Conservation (phyloP, 2,888 invertebrate genomes). For the Vesta saturnalis region DNA sequence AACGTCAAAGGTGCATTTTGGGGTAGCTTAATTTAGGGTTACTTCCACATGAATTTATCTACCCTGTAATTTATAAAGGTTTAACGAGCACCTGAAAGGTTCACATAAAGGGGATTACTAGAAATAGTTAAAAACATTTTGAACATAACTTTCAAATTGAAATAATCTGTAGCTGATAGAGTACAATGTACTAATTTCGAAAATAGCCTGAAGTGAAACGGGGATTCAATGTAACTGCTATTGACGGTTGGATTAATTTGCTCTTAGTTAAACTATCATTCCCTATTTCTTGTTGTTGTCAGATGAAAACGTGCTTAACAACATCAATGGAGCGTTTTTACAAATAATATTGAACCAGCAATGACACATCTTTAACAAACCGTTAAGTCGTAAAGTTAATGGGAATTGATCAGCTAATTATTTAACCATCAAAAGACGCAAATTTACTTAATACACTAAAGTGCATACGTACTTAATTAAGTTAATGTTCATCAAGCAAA, state of each 20-base stretch:
- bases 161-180: conserved; percentile 29
- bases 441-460: not conserved
- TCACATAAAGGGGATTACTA: not conserved
- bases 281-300: conserved; percentile 34
- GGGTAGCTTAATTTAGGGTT: not conserved
- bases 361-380: too few species aligned
- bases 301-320: conserved; percentile 25
- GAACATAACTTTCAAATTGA: conserved; percentile 1
- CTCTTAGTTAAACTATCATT: conserved; percentile 37
- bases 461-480: conserved; percentile 24
- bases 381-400: too few species aligned
- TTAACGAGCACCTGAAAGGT: not conserved
- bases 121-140: not conserved
- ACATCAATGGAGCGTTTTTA: not conserved
- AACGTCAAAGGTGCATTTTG: not conserved
- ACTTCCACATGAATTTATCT: too few species aligned
- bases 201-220: conserved; percentile 31
- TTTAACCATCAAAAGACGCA: not conserved
- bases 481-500: conserved; percentile 34
- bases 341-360: too few species aligned
- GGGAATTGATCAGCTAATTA: too few species aligned
- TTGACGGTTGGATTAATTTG: conserved; percentile 38
- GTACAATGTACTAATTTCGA: conserved; percentile 15
- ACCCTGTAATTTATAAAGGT: not conserved
- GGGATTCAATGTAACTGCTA: conserved; percentile 34